Percentiles rank a stretch among this genome's conserved stretches.
Conservation (phyloP, 2,113 vertebrate genomes). For the Pluvialis apricaria region DNA sequence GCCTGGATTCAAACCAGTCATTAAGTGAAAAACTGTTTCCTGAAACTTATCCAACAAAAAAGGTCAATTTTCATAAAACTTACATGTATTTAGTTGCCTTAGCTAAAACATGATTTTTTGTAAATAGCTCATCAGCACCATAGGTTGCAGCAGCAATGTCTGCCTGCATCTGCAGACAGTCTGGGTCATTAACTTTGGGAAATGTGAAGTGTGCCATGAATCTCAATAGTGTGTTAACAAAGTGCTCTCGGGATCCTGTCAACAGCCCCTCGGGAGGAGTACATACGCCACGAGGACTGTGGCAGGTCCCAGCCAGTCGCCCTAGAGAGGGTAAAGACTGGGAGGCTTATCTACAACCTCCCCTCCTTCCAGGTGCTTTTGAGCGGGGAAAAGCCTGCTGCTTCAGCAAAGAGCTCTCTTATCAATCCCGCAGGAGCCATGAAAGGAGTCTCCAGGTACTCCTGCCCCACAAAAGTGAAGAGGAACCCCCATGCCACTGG, state of each 20-base stretch:
- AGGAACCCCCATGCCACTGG: neutral
- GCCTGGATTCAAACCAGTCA: constrained; percentile 15
- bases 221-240: constrained; percentile 1
- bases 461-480: neutral
- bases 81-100: neutral
- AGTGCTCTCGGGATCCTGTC: neutral
- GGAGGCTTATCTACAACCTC: neutral
- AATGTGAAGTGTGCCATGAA: neutral
- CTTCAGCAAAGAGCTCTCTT: neutral
- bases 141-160: neutral
- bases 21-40: constrained; percentile 9
- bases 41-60: neutral
- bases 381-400: neutral
- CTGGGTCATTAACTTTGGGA: constrained; percentile 1
- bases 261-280: neutral
- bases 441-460: neutral
- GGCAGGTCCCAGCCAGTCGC: neutral
- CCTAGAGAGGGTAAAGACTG: neutral
- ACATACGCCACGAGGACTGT: neutral
- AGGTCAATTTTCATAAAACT: constrained; percentile 9
- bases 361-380: neutral
- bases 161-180: constrained; percentile 27
- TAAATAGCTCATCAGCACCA: neutral
- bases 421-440: neutral
- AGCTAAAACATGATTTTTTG: neutral